phyloP scores from a whole-genome alignment of 2,888 invertebrate species.

The Calliphora vomitoria region DNA sequence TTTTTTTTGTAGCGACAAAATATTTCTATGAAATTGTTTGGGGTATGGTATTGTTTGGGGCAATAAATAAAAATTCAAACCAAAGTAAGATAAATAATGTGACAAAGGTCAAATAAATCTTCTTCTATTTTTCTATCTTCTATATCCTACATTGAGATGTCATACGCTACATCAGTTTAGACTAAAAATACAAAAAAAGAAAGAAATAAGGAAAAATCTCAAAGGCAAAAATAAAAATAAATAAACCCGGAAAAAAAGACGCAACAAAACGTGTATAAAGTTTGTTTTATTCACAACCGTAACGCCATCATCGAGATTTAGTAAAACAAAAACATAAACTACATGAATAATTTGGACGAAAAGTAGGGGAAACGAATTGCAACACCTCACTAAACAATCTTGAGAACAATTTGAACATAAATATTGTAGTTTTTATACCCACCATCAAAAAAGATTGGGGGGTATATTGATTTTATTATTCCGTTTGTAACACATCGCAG shows the following conservation, averaged over 20 bases:
- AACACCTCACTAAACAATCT: conserved; percentile 62
- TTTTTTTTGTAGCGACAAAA: neutral
- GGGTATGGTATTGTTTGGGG: conserved; percentile 19
- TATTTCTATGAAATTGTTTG: neutral
- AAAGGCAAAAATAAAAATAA: neutral
- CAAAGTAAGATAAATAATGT: conserved; percentile 79
- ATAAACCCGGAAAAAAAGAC: neutral
- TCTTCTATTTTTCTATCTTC: conserved; percentile 46
- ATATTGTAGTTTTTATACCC: neutral
- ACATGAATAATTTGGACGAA: conserved; percentile 8
- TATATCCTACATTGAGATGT: conserved; percentile 69
- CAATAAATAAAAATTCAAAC: conserved; percentile 69
- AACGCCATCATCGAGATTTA: conserved; percentile 34
- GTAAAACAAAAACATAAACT: conserved; percentile 15
- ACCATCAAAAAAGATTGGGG: too few species aligned
- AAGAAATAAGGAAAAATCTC: too few species aligned
- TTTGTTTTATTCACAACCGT: neutral
- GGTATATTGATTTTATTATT: too few species aligned
- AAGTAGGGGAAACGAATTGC: conserved; percentile 6
- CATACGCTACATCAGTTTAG: conserved; percentile 66
- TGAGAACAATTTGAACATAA: conserved; percentile 56
- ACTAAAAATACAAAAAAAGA: neutral
- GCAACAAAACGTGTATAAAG: neutral
- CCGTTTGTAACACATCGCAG: too few species aligned
- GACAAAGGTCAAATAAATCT: conserved; percentile 82